These are phyloP conservation scores for Myotis brandtii DNA, from an alignment of 2,113 vertebrate genomes.

Conservation along the genomic window DNA sequence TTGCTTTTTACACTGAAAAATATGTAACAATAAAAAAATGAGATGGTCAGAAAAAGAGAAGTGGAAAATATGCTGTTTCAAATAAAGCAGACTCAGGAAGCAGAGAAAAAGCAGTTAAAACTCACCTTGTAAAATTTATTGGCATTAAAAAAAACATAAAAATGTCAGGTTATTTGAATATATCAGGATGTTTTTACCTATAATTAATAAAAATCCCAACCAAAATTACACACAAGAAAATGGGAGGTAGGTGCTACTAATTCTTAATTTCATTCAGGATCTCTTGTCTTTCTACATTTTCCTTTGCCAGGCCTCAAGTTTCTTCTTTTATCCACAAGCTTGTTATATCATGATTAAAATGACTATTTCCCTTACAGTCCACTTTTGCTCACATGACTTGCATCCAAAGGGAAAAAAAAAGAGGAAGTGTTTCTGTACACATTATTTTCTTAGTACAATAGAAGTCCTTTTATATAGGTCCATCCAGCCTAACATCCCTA, in stretches of 20 bases:
- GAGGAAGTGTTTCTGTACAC: neutral
- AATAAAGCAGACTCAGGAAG: neutral
- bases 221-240: neutral
- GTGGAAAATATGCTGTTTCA: neutral
- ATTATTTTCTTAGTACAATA: neutral
- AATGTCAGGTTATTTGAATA: neutral
- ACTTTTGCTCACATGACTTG: neutral
- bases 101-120: neutral
- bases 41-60: no score
- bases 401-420: neutral
- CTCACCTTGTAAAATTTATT: neutral
- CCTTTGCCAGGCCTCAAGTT: neutral
- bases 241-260: neutral
- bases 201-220: neutral
- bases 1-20: neutral
- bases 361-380: neutral
- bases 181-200: neutral
- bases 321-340: neutral
- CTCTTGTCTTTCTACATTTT: neutral
- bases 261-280: neutral
- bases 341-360: neutral
- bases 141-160: neutral
- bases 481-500: neutral
- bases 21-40: neutral
- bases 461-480: neutral